These are phyloP conservation scores for Cryptocheilus praepositus DNA, from an alignment of 2,888 invertebrate genomes.

Conservation along the genomic window DNA sequence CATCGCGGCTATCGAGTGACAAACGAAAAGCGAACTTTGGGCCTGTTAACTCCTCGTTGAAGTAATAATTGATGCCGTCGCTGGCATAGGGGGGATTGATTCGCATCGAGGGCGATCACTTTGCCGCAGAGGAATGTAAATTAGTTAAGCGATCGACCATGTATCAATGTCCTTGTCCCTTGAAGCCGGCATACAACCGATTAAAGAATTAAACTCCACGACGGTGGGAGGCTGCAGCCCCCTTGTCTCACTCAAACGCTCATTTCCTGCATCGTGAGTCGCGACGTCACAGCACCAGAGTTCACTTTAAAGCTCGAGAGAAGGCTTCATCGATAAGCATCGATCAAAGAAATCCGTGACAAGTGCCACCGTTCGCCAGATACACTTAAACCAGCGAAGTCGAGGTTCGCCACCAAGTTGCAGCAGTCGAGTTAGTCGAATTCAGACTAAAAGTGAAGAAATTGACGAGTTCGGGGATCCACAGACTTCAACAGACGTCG, in stretches of 20 bases:
- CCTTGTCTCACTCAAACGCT: conserved; percentile 67
- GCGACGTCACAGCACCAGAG: conserved; percentile 55
- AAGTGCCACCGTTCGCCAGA: too few relatives aligned
- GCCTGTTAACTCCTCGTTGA: neutral
- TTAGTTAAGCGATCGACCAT: conserved; percentile 58
- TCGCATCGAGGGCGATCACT: conserved; percentile 24
- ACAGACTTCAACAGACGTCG: too few relatives aligned
- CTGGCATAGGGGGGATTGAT: too few relatives aligned
- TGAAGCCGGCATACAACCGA: conserved; percentile 61
- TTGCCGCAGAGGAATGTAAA: conserved; percentile 53
- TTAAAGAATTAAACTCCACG: conserved; percentile 66
- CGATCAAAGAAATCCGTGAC: neutral
- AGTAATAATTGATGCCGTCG: too few relatives aligned
- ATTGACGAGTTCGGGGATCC: too few relatives aligned
- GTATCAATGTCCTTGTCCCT: conserved; percentile 73
- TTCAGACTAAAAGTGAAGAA: too few relatives aligned
- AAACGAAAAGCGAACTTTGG: too few relatives aligned
- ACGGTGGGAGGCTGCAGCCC: conserved; percentile 61
- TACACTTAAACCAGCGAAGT: too few relatives aligned
- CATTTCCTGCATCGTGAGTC: conserved; percentile 69
- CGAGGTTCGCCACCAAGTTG: too few relatives aligned
- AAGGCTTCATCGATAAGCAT: neutral
- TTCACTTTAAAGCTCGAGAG: conserved; percentile 48
- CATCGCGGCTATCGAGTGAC: too few relatives aligned
- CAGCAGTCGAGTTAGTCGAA: too few relatives aligned